phyloP scores from a whole-genome alignment of 2,888 invertebrate species.

The Lycia hirtaria region DNA sequence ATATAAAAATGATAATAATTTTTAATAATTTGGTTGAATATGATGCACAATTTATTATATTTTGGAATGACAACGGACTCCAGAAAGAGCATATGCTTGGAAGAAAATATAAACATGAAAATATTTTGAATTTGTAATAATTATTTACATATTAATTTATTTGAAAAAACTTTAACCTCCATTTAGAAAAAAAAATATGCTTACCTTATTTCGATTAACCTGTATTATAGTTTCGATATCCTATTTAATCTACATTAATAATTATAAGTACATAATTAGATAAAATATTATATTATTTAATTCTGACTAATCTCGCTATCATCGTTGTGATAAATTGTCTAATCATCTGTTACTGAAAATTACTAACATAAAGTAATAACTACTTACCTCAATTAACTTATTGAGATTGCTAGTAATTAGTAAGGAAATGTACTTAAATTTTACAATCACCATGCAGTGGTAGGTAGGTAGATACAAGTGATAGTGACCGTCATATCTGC shows the following conservation, averaged over 20 bases:
- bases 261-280: not conserved
- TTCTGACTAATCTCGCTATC: conserved; percentile 1
- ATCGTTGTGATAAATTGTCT: not conserved
- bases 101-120: too few species aligned
- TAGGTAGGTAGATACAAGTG: conserved; percentile 27
- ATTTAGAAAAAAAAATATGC: not conserved
- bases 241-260: not conserved
- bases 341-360: not conserved
- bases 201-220: not conserved
- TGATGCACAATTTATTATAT: too few species aligned
- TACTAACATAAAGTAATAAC: too few species aligned
- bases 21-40: too few species aligned
- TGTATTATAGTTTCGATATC: not conserved
- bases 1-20: too few species aligned
- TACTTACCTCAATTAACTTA: conserved; percentile 4
- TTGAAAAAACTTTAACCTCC: not conserved
- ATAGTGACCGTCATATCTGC: conserved; percentile 43
- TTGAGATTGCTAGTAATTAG: conserved; percentile 2
- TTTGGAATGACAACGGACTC: too few species aligned
- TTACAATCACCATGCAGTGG: conserved; percentile 13
- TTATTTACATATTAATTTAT: too few species aligned
- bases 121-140: too few species aligned
- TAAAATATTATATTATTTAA: not conserved
- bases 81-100: too few species aligned
- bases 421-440: conserved; percentile 16